These are phyloP conservation scores for Dysmachus trigonus DNA, from an alignment of 2,888 invertebrate genomes.

Conservation along the genomic window DNA sequence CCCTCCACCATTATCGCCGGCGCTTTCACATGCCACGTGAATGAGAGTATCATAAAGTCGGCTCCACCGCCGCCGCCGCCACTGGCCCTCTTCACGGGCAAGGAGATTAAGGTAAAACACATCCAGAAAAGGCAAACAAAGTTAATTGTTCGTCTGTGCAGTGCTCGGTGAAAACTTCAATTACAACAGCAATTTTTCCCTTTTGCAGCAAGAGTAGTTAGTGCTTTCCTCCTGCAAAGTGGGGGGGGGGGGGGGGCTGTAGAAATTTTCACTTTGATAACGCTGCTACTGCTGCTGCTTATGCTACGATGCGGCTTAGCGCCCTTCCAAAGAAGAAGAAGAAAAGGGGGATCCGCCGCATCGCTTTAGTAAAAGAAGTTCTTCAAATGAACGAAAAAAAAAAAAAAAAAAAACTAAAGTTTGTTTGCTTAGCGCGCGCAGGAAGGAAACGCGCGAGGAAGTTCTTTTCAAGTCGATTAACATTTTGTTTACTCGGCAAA, in stretches of 20 bases:
- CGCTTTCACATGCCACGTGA: not conserved
- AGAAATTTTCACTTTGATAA: constrained; percentile 9
- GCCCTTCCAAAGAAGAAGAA: not conserved
- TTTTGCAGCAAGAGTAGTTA: not conserved
- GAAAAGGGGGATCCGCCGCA: not conserved
- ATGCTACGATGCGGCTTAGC: not conserved
- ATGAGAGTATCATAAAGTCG: not conserved
- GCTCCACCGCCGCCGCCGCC: not conserved
- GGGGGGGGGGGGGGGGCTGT: too few relatives aligned
- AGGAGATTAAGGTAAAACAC: not conserved
- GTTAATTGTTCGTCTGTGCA: constrained; percentile 1
- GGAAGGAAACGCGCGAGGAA: not conserved
- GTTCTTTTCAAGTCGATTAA: constrained; percentile 13
- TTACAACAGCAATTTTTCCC: not conserved
- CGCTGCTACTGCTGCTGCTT: not conserved
- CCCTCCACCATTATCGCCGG: not conserved
- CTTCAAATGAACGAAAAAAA: not conserved
- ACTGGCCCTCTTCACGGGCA: not conserved
- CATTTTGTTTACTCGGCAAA: not conserved
- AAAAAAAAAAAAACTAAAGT: not conserved
- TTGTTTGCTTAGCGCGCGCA: not conserved
- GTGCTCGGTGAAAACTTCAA: not conserved
- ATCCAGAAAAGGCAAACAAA: constrained; percentile 14
- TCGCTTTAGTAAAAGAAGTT: not conserved
- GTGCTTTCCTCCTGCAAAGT: not conserved